These are phyloP conservation scores for Leuciscus idus DNA, from an alignment of 2,113 vertebrate genomes.

Conservation along the genomic window DNA sequence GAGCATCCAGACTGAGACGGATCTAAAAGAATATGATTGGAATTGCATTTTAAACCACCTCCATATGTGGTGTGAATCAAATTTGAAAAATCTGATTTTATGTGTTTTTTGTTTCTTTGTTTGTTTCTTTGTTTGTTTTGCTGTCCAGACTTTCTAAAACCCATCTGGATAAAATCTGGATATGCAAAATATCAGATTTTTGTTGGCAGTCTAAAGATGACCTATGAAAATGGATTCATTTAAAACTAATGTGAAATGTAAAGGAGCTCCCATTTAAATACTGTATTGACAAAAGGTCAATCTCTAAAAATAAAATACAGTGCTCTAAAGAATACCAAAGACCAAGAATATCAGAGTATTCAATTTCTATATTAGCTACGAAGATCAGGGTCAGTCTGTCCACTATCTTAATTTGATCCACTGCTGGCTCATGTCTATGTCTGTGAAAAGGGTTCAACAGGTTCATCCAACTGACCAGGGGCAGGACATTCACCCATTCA, in stretches of 20 bases:
- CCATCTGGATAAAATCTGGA: too few species aligned
- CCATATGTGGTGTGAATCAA: too few species aligned
- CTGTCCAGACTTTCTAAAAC: too few species aligned
- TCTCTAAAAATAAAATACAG: background rate
- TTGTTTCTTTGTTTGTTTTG: too few species aligned
- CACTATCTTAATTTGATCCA: constrained; percentile 52
- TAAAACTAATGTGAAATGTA: background rate
- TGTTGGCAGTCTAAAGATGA: too few species aligned
- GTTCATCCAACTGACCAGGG: constrained; percentile 45
- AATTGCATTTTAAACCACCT: too few species aligned
- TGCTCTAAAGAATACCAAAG: background rate
- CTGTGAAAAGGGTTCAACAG: constrained; percentile 54
- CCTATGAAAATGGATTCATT: background rate
- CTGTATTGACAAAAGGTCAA: background rate
- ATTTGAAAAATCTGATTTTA: too few species aligned
- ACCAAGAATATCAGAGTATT: background rate
- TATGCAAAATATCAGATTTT: too few species aligned
- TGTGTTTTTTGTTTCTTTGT: too few species aligned
- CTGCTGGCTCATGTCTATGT: constrained; percentile 42
- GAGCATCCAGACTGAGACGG: too few species aligned
- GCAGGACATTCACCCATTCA: constrained; percentile 33
- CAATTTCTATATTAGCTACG: background rate
- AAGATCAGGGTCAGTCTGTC: constrained; percentile 43
- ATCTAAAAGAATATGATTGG: too few species aligned
- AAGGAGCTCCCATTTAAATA: background rate